Evolutionary conservation across 2,888 invertebrate species (phyloP), one percentile per base, ranked within the genome.

Genomic region (Agonopterix alstromeriana): DNA sequence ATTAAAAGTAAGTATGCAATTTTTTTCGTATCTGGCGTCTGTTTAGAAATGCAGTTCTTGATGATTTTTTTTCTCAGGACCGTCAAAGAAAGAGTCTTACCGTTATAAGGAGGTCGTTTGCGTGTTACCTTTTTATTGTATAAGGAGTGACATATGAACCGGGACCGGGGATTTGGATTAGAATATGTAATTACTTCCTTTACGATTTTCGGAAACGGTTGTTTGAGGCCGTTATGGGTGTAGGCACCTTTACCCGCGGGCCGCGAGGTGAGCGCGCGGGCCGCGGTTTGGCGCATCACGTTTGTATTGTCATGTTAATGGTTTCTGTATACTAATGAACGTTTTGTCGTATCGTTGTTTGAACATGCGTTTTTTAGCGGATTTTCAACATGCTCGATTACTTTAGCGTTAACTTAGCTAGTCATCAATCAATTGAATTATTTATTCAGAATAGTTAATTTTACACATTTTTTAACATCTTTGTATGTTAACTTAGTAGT

Each of bases 101-200:
- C 87, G 87, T 88, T 87, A 85, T 54, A 63, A 65, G 73, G 77
- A 73, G 78, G 77, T 77, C 71, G 70, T 55, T 54, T 62, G 65
- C 58, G 66, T 69, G 64, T 63, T 60, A 70, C 65, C 74, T 78
- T 79, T 82, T 84, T 77, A 77, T 83, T 83, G 78, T 82, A 64
- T 69, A 67, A 65, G 66, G 66, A 70, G 83, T 86, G 88, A 86
- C 88, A 87, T 82, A 80, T 79, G 88, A 86, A 82, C 82, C 83
- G 84, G 79, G 78, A 67, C 68, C 63, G 65, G 77, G 27, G 77
- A 73, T 74, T 76, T 63, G 82, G 84, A 86, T 87, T 84, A 82
- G 88, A 85, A 88, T 87, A 86, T 82, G 85, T 88, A 88, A 88
- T 88, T 87, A 87, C 82, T 88, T 88, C 88, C 88, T 87, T 84